Base-by-base conservation (phyloP, 92 coral and sea anemone genomes). In the Diadumene lineata region DNA sequence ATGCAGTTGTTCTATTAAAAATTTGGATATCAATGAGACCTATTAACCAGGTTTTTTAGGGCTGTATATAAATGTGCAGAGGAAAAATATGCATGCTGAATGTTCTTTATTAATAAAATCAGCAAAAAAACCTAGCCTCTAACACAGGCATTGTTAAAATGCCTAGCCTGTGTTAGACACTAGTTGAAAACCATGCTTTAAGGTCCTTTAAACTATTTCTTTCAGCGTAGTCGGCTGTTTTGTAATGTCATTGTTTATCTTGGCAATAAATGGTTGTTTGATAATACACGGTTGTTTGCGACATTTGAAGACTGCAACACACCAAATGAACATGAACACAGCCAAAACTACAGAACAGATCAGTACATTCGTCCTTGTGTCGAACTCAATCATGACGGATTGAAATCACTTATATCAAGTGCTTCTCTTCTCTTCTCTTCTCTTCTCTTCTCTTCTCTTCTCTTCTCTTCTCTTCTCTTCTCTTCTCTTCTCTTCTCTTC, bases 301-400 rank as follows among this genome's bases (percentile, higher is more conserved):
- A 6, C 25, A 28, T 30, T 28, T 28, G 38, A 1, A 62, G 31
- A 62, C 31, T 13, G 68, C 68, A 4, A 62, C 68, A 29, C 68
- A 62, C 68, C 68, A 72, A 1, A 25, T 30, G 32, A 72, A n/a
- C 43, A 72, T 32, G 23, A 72, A 56, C 22, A 61, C 23, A 21
- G 77, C 77, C 46, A 72, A 56, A 3, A 72, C 34, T 1, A 29
- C 66, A 0, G 77, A 31, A 18, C 66, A 56, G 2, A 31, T 34
- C 26, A 72, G 34, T 32, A 56, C 57, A 23, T 56, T 26, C 0
- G 77, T 43, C 21, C 50, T 11, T 28, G 53, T 34, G 23, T 72
- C 75, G 46, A 70, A 29, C 33, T 58, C 68, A 6, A 62, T 15
- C 68, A 22, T 58, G 64, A 58, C 22, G 30, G 29, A 22, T 53